Conservation (phyloP, 2,113 vertebrate species). For the Syngnathoides biaculeatus region DNA sequence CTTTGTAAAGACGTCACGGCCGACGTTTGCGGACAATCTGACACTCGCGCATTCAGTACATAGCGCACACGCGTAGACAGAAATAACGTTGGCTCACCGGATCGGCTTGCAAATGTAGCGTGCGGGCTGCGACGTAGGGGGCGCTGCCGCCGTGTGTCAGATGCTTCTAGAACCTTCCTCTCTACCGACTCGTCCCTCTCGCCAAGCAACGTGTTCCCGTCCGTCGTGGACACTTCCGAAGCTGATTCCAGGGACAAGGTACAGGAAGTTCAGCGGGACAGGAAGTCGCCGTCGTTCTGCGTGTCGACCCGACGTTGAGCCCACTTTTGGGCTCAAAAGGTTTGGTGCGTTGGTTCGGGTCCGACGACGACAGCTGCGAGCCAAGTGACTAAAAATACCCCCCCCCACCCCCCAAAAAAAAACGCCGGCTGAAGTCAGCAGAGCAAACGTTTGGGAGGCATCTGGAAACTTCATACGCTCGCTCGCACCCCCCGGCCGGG, state of each 20-base stretch:
- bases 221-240: no score
- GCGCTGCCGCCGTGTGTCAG: not conserved
- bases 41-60: not conserved
- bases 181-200: no score
- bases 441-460: slow-evolving; percentile 45
- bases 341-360: not conserved
- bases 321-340: not conserved
- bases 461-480: slow-evolving; percentile 68
- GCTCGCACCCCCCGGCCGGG: slow-evolving; percentile 3
- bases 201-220: no score
- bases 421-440: slow-evolving; percentile 31
- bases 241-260: no score
- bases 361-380: slow-evolving; percentile 10
- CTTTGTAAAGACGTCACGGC: no score
- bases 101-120: not conserved
- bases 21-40: no score
- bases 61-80: not conserved
- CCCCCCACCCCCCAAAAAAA: no score
- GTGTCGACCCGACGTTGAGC: not conserved
- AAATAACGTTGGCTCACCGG: not conserved
- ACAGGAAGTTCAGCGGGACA: no score
- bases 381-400: not conserved
- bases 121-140: no score
- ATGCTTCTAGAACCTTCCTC: not conserved
- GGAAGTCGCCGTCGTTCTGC: no score